Evolutionary conservation across 2,113 vertebrate species (phyloP), one percentile per base, ranked within the genome.

Genomic region (Scalopus aquaticus): DNA sequence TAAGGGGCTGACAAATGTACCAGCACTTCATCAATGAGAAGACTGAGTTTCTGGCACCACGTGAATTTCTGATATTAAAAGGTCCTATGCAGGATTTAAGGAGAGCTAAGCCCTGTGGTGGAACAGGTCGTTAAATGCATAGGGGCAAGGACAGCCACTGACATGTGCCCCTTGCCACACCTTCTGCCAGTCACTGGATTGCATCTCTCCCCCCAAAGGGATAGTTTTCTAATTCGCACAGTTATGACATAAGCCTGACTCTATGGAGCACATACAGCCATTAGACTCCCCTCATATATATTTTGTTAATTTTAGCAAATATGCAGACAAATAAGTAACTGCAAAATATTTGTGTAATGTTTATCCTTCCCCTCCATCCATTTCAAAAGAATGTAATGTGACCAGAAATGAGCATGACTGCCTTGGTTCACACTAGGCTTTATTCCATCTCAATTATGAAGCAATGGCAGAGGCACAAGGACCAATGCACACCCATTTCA

Each of bases 371-470:
- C 16, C 0, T 16, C 26, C 9, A 3, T 1, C 32, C 22, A 15
- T 92, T 89, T 79, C n/a, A 69, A 89, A 73, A 78, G 67, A 73
- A 60, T 56, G 20, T 81, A 58, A 73, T 78, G 44, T 32, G 56
- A 89, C 30, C 54, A 58, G 64, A 93, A 78, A 37, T n/a, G 37
- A 93, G 5, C 65, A n/a, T n/a, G 8, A 69, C 28, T 10, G 9
- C 94, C 85, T 56, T 89, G 13, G 35, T 86, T 91, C 83, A 39
- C 16, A 16, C 11, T 32, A 35, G 16, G 13, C 28, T 77, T 92
- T 32, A 10, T 46, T 39, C 44, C 12, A 1, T 58, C 30, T 62
- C 19, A 32, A 78, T 82, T n/a, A n/a, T 46, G 2, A 1, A 79
- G 81, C 12, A 6, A 46, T 72, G 6, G 42, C 62, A 44, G 42